Evolutionary conservation across 2,888 invertebrate genomes (phyloP), one percentile per base, ranked within the genome.

Genomic region (Cabera pusaria): DNA sequence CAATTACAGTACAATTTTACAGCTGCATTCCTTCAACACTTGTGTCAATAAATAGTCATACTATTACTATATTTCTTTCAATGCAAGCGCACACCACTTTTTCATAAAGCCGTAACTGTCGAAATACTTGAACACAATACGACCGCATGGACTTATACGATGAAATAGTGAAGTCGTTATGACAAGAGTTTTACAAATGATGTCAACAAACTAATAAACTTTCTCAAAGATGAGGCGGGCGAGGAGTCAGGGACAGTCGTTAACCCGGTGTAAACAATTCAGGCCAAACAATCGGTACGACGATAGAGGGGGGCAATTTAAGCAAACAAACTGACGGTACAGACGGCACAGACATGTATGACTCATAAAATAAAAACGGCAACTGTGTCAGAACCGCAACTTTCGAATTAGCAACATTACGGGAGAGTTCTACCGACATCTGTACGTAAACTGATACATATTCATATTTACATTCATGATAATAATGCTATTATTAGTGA

Each of bases 211-310:
- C 66, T 72, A 68, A 76, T 67, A 71, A 70, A 71, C 63, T 72
- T 64, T 68, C 67, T 56, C 60, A 42, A 60, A 64, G 65, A 69
- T 62, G 59, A 62, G 44, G 40, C 49, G 57, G 52, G 49, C 51
- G 57, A 58, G 64, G 64, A 78, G 80, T 77, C 82, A 78, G 70
- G 75, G 79, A 53, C 81, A 79, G 75, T 72, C 80, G 60, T 79
- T 80, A 77, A 82, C 81, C 80, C 70, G 64, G 44, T 52, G 65
- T 66, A 67, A 76, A 79, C 78, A 77, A 79, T 78, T 73, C 70
- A 74, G 78, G 74, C 56, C 78, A 74, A 69, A 71, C 73, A 73
- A 75, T 77, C 72, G 59, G 57, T 59, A 49, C 59, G 52, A 56
- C 58, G 63, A 69, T 64, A 12, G 25, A 26, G 65, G 69, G 65